Evolutionary conservation across 2,113 vertebrate genomes (phyloP), one percentile per base, ranked within the genome.

Genomic region (Regulus satrapa): DNA sequence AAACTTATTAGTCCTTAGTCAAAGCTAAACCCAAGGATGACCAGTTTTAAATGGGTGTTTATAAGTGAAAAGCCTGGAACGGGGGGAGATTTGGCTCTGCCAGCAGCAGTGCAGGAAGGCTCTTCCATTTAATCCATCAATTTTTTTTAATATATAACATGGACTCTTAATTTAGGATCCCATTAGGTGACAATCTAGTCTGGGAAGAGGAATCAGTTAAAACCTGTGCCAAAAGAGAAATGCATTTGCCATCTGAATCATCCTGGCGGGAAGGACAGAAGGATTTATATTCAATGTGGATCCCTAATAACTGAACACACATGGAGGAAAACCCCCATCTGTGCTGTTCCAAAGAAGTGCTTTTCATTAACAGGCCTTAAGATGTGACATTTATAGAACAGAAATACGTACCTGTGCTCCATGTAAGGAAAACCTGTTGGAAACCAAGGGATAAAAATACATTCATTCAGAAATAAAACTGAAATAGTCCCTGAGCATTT

Each of bases 161-260:
- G 46, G 58, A 66, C 69, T 95, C 59, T 92, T 87, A 89, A 91
- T 85, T 91, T 94, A 89, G 71, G 67, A 88, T 81, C 72, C 54
- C 0, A 9, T 90, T 90, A 93, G 75, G 72, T 81, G 80, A 93
- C 16, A 66, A 86, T 29, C 31, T 8, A 59, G 72, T 58, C 89
- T 36, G 73, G 75, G 77, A 68, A 71, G 68, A 69, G 48, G 75
- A 94, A 88, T 94, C 85, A 82, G 34, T 67, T 43, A 34, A 66
- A 74, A 76, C n/a, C 32, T 29, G 55, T 87, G 96, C 94, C 95
- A 94, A 54, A 71, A 87, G 38, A 85, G 64, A 94, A 94, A 88
- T 21, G 73, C 41, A 58, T 79, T 59, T 92, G 74, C 74, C 14
- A 18, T 52, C 54, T 83, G 82, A 93, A 75, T 95, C 91, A 69